Percentiles rank a stretch among this genome's conserved stretches.
Conservation (phyloP, 2,113 vertebrate genomes). For the Alaudala cheleensis region DNA sequence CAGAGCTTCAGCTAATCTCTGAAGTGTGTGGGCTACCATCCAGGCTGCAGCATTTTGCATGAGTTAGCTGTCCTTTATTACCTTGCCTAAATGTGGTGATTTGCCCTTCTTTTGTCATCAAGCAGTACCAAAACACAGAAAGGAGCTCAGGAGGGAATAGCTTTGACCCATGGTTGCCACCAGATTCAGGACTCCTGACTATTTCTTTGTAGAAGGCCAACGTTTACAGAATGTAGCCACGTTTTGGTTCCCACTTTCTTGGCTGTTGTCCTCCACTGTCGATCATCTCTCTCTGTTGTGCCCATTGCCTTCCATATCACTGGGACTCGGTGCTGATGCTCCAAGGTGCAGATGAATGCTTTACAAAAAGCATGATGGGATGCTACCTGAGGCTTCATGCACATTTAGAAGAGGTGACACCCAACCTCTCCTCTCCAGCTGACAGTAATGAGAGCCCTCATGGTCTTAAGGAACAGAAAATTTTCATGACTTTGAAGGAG, state of each 20-base stretch:
- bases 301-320: not conserved
- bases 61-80: not conserved
- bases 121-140: not conserved
- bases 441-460: not conserved
- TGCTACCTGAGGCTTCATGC: not conserved
- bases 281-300: not conserved
- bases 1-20: constrained; percentile 36
- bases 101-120: not conserved
- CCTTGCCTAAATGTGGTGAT: not conserved
- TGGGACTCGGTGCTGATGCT: not conserved
- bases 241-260: not conserved
- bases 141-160: not conserved
- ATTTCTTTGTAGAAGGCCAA: not conserved
- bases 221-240: not conserved
- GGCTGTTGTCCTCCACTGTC: not conserved
- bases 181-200: not conserved
- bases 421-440: not conserved
- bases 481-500: not conserved
- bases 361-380: too few species aligned
- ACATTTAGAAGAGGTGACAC: not conserved
- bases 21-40: constrained; percentile 1
- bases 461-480: not conserved
- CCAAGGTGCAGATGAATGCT: not conserved
- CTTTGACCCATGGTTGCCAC: not conserved
- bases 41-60: not conserved